Evolutionary conservation across 64 coral and sea anemone genomes (phyloP), one percentile per base, ranked within the genome.

Genomic region (Pachyseris speciosa): DNA sequence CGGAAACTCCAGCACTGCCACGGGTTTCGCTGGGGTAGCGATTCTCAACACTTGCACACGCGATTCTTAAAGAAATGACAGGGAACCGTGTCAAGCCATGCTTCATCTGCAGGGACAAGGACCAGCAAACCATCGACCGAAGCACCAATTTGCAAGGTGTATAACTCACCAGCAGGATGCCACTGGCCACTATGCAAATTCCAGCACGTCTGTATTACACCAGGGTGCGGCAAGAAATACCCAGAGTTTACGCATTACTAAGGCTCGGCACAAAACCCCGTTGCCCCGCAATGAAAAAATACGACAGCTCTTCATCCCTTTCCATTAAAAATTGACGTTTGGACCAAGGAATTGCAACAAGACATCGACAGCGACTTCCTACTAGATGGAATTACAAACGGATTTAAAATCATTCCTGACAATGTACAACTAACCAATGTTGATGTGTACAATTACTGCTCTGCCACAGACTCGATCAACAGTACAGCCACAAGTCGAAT

Each of bases 171-270:
- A 52, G 41, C 47, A 28, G 42, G 73, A 47, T 76, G 70, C 70
- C 70, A 37, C 34, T 74, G 70, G 30, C 70, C 70, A 74, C 70
- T 0, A 17, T 76, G 73, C 75, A 79, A 79, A 11, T 52, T 53
- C 25, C 75, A 79, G n/a, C 75, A 79, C 75, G 22, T 50, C 25
- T 79, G 75, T 28, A 79, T 79, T 28, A 33, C 75, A 47, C 75
- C 44, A 53, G 48, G 48, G 24, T 80, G 76, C 33, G 48, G 76
- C 13, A 79, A 79, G 75, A 79, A 79, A 79, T 43, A 79, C 53
- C 75, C 47, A 8, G 75, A 79, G 43, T 79, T 50, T 79, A 79
- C 24, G 2, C 43, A 79, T 43, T 31, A 52, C 7, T 79, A 79
- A 51, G 40, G 75, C 19, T 22, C 48, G 15, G 45, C 45, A 0